A percentile compares a stretch with the other conserved stretches of the same genome.
phyloP scores from a whole-genome alignment of 2,113 vertebrate species.

The Halcyon malimbica region DNA sequence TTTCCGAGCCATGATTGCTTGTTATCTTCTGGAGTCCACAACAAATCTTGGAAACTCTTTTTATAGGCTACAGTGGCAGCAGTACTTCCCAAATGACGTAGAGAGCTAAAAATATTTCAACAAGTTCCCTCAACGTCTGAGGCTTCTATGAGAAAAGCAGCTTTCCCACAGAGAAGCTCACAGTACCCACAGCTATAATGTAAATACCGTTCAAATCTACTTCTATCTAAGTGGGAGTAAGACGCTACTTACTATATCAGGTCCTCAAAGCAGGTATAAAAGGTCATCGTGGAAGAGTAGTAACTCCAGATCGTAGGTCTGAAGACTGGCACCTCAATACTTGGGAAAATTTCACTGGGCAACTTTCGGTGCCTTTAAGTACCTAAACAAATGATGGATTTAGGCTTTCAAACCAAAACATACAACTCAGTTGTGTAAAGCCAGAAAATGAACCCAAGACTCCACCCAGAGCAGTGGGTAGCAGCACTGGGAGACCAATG shows the following conservation, averaged over 20 bases:
- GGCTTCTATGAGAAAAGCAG: neutral
- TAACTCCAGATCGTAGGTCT: neutral
- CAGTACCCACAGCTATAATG: too few species aligned
- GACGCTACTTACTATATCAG: too few species aligned
- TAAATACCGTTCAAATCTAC: neutral
- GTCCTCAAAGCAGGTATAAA: neutral
- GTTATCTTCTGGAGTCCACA: neutral
- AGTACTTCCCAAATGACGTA: neutral
- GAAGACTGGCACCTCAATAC: neutral
- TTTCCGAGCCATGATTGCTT: neutral
- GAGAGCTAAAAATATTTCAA: constrained; percentile 3
- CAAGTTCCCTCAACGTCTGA: neutral
- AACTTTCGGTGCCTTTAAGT: neutral
- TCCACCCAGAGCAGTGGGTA: rapidly evolving
- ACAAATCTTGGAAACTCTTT: neutral
- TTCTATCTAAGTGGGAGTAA: neutral
- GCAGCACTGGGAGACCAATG: rapidly evolving
- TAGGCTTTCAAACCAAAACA: neutral
- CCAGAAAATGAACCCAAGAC: neutral
- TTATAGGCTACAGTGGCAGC: neutral
- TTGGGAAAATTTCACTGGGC: neutral
- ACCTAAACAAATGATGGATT: neutral
- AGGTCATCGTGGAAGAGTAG: neutral
- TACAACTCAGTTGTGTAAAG: rapidly evolving
- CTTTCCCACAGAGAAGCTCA: neutral